phyloP scores from a whole-genome alignment of 2,888 invertebrate species.

The Mechanitis mazaeus region DNA sequence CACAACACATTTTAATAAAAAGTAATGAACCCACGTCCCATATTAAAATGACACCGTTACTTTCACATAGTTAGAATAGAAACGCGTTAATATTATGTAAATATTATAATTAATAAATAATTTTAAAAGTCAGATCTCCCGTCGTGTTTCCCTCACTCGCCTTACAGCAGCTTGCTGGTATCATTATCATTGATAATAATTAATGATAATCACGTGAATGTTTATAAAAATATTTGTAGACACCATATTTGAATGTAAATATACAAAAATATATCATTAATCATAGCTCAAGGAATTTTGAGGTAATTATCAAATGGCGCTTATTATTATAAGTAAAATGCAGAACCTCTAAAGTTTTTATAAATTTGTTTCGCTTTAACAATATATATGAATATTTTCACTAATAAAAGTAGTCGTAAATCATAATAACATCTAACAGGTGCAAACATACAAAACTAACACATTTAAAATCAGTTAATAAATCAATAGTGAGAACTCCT shows the following conservation, averaged over 20 bases:
- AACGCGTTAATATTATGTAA: constrained; percentile 64
- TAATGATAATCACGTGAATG: constrained; percentile 19
- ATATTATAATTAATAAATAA: constrained; percentile 74
- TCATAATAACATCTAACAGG: constrained; percentile 31
- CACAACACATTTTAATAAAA: constrained; percentile 58
- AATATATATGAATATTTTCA: constrained; percentile 19
- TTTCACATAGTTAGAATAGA: constrained; percentile 73
- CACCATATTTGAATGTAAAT: neutral
- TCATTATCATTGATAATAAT: constrained; percentile 23
- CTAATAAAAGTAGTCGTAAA: constrained; percentile 21
- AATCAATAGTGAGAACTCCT: constrained; percentile 20
- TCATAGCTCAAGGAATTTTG: neutral
- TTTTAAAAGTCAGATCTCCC: constrained; percentile 54
- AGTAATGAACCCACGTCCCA: constrained; percentile 53
- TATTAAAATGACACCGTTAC: constrained; percentile 70
- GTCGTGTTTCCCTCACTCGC: constrained; percentile 36
- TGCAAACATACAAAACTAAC: constrained; percentile 28
- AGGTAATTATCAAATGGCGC: too few species aligned
- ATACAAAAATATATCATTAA: neutral
- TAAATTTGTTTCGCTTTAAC: neutral
- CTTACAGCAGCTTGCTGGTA: constrained; percentile 25
- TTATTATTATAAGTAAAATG: too few species aligned
- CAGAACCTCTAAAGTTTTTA: too few species aligned
- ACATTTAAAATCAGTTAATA: constrained; percentile 24
- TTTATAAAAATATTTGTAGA: neutral